Percentiles rank a stretch among this genome's conserved stretches.
These are phyloP conservation scores for Camelus dromedarius DNA, from an alignment of 2,113 vertebrate genomes.

Conservation along the genomic window DNA sequence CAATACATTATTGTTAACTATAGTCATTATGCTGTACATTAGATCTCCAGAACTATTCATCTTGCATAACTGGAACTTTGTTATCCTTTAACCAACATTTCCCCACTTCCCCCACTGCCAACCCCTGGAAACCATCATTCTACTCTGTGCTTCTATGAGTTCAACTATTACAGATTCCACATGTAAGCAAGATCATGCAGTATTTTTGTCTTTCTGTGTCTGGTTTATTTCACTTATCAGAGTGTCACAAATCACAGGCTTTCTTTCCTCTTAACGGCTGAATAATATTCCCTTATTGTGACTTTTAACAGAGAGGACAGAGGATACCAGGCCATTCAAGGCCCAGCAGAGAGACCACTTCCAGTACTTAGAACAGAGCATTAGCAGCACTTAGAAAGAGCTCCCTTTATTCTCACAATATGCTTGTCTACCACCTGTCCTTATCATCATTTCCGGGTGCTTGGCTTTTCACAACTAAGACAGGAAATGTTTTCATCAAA, in stretches of 20 bases:
- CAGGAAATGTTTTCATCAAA: not conserved
- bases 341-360: not conserved
- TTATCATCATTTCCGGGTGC: not conserved
- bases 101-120: not conserved
- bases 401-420: not conserved
- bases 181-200: not conserved
- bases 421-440: not conserved
- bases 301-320: not conserved
- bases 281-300: not conserved
- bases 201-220: not conserved
- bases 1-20: not conserved
- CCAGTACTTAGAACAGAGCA: not conserved
- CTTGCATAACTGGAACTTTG: not conserved
- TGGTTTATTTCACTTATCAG: not conserved
- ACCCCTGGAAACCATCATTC: not conserved
- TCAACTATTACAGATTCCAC: not conserved
- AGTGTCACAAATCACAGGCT: not conserved
- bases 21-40: not conserved
- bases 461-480: conserved; percentile 1
- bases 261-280: not conserved
- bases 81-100: not conserved
- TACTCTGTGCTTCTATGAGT: not conserved
- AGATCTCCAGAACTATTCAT: not conserved
- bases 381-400: not conserved
- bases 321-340: not conserved